Conservation (phyloP, 2,888 invertebrate genomes). For the Pyrocoelia pectoralis region DNA sequence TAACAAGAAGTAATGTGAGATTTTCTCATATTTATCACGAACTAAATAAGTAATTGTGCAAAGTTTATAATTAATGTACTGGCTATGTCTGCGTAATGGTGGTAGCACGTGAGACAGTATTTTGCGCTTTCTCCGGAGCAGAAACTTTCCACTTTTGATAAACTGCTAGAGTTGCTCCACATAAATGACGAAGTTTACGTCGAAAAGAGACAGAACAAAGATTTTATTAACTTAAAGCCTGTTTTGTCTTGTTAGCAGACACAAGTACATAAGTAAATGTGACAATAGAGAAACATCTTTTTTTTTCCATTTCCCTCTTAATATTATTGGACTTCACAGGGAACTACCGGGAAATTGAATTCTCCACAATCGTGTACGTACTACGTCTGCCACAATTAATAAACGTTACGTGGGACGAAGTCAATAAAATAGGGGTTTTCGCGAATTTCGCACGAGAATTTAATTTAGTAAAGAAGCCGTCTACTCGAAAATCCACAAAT, state of each 20-base stretch:
- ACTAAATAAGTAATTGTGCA: conserved; percentile 34
- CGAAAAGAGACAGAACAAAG: conserved; percentile 41
- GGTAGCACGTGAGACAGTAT: conserved; percentile 41
- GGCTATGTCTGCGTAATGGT: conserved; percentile 30
- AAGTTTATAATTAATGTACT: conserved; percentile 38
- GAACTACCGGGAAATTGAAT: conserved; percentile 9
- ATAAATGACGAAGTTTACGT: conserved; percentile 43
- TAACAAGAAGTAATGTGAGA: conserved; percentile 25
- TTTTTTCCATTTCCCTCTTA: conserved; percentile 3
- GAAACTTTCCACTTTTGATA: conserved; percentile 44
- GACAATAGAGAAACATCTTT: conserved; percentile 29
- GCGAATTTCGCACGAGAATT: conserved; percentile 20
- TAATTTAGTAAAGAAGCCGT: conserved; percentile 34
- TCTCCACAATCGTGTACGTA: conserved; percentile 8
- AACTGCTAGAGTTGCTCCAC: conserved; percentile 42
- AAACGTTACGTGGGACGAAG: neutral
- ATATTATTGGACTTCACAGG: neutral
- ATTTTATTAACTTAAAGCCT: conserved; percentile 42
- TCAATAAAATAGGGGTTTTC: too few relatives aligned
- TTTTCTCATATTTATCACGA: conserved; percentile 32
- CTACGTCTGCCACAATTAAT: conserved; percentile 9
- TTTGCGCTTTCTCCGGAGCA: conserved; percentile 34
- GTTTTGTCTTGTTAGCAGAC: conserved; percentile 34
- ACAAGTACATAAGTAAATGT: conserved; percentile 33
- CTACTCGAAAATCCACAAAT: conserved; percentile 34